Evolutionary conservation across 2,888 invertebrate genomes (phyloP), one percentile per base, ranked within the genome.

Genomic region (Plebejus melissa): DNA sequence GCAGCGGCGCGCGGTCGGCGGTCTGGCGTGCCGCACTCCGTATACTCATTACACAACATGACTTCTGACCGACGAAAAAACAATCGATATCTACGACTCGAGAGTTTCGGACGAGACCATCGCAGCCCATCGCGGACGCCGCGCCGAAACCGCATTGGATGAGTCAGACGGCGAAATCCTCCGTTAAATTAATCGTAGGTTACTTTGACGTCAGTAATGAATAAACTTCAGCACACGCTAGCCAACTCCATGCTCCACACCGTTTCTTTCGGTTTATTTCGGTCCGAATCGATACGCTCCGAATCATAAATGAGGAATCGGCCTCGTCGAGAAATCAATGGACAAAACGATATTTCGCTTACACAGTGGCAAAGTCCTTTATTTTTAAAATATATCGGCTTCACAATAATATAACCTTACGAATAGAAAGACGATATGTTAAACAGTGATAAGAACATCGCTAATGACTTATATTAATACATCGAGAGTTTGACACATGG

Each of bases 381-480:
- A 93, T 92, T 93, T 72, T 93, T 92, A 91, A 93, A 93, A 93
- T 92, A 93, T 91, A 93, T 91, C 89, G 90, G 90, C 90, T 91
- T 93, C 92, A 93, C 93, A 93, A 93, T 93, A 93, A 93, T 93
- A 90, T 88, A 86, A 90, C 86, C 93, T 93, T 93, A 93, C 83
- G 86, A 88, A 85, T 91, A 93, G 87, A 87, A 81, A 90, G 91
- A 91, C 91, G 93, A 93, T 93, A 93, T 93, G 93, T 93, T 87
- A 84, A 93, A 93, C 91, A 93, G 89, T 89, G 88, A 90, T 91
- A 87, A 91, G 91, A 93, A 92, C 90, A 92, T 86, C 89, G 86
- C 85, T 88, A 90, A 84, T 86, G 85, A 87, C 89, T 90, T 91
- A 93, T 82, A 86, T 83, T 87, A 84, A 84, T 84, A 84, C 85